Evolutionary conservation across 2,797 vertebrate species (phyloP), one percentile per base, ranked within the genome.

Genomic region (Anabas testudineus): DNA sequence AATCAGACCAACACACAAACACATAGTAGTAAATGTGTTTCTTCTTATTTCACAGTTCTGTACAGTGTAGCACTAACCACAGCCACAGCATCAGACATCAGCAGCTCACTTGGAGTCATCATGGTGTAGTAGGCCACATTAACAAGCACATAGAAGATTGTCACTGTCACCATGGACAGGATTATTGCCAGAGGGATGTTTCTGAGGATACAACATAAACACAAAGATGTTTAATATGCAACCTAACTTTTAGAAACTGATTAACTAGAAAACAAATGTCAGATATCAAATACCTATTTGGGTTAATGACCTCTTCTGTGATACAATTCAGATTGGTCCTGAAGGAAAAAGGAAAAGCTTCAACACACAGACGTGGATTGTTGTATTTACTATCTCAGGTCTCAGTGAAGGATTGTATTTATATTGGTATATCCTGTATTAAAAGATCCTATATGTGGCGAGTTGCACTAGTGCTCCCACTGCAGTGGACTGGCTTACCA

Each of bases 51-150:
- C 28, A n/a, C 22, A 5, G 2, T 2, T 21, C 7, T 36, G 1
- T 13, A 6, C 2, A 5, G 5, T 0, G 0, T 3, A 43, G 34
- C 42, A 96, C 97, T 93, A 86, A 99, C 97, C 95, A 99, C 94
- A 24, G 97, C 97, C 85, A 99, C 97, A 0, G 97, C 97, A 1
- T 95, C 95, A 18, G 97, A 99, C 69, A 90, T 79, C 76, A 99
- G 84, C 83, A 99, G 86, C 85, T 99, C 97, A 45, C 94, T 91
- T 0, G 96, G 95, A 2, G 94, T 96, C 90, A 99, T 95, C 89
- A 96, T 82, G 19, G 96, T 95, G 85, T 98, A 99, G 92, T 99
- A 99, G 68, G 94, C 92, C 90, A 99, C 95, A 15, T 99, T 99
- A 28, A 96, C 95, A 48, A 99, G 93, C 82, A 99, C 95, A 2